Conservation (phyloP, 2,888 invertebrate genomes). For the Scaptomyza caliginosa region DNA sequence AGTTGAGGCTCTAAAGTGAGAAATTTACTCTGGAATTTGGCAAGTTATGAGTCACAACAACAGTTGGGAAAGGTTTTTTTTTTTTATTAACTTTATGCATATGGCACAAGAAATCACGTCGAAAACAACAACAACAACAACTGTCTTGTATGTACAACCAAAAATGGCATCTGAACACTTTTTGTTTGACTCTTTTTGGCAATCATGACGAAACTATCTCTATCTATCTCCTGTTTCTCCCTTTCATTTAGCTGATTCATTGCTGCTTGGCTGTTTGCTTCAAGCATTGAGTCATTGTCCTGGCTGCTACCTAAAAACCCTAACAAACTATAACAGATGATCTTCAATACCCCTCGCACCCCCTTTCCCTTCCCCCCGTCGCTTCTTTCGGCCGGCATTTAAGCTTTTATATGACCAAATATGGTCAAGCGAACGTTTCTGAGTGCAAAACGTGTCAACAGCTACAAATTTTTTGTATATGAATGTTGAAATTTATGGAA, state of each 20-base stretch:
- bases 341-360: neutral
- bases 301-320: slow-evolving; percentile 29
- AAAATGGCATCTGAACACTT: slow-evolving; percentile 64
- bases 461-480: slow-evolving; percentile 10
- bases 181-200: slow-evolving; percentile 63
- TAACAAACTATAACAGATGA: slow-evolving; percentile 4
- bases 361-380: neutral
- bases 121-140: slow-evolving; percentile 27
- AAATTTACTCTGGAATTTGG: slow-evolving; percentile 3
- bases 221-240: neutral
- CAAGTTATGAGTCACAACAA: no score
- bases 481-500: slow-evolving; percentile 50
- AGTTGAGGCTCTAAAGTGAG: neutral
- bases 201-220: slow-evolving; percentile 57
- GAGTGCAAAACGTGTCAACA: slow-evolving; percentile 51
- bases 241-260: slow-evolving; percentile 26
- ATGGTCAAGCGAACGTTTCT: slow-evolving; percentile 49
- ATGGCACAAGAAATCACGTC: slow-evolving; percentile 66
- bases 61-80: slow-evolving; percentile 3
- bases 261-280: slow-evolving; percentile 25
- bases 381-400: slow-evolving; percentile 48
- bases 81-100: slow-evolving; percentile 29
- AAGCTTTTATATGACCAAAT: slow-evolving; percentile 37
- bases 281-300: slow-evolving; percentile 62
- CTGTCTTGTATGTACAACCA: slow-evolving; percentile 47